Evolutionary conservation across 2,888 invertebrate species (phyloP).

Genomic region (Lasioglossum oenotherae): DNA sequence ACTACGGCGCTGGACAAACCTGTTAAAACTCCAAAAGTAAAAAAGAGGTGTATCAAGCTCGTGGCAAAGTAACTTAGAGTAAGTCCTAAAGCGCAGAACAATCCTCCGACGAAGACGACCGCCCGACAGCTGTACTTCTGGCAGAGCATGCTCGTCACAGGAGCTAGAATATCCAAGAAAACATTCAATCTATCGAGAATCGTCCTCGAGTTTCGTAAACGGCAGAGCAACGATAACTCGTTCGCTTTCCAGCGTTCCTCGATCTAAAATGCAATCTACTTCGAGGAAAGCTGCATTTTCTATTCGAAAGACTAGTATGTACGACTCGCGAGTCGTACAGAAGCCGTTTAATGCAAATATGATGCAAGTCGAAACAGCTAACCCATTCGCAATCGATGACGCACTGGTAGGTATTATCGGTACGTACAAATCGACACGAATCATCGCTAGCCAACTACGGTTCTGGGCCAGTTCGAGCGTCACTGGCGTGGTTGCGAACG

Average conservation of each 20-base stretch:
- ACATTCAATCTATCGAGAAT: neutral
- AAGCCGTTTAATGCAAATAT: neutral
- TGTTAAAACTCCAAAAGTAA: slow-evolving; percentile 90
- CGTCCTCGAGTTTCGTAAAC: neutral
- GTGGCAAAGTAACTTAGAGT: slow-evolving; percentile 90
- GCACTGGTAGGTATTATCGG: neutral
- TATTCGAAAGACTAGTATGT: neutral
- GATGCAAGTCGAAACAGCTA: neutral
- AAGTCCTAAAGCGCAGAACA: slow-evolving; percentile 90
- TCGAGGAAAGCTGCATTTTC: neutral
- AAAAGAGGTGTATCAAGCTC: slow-evolving; percentile 88
- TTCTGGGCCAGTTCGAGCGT: neutral
- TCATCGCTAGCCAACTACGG: neutral
- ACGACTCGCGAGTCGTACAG: neutral
- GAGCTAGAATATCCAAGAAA: slow-evolving; percentile 85
- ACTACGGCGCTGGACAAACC: slow-evolving; percentile 85
- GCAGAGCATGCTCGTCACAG: slow-evolving; percentile 90
- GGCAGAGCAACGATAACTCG: neutral
- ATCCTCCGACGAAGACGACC: slow-evolving; percentile 90
- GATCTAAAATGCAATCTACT: neutral
- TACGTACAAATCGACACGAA: neutral
- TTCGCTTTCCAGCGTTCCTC: neutral
- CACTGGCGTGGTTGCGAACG: neutral
- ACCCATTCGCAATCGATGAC: neutral
- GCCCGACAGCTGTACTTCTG: slow-evolving; percentile 88